Base-by-base conservation (phyloP, 2,113 vertebrate species). In the Mobula hypostoma region DNA sequence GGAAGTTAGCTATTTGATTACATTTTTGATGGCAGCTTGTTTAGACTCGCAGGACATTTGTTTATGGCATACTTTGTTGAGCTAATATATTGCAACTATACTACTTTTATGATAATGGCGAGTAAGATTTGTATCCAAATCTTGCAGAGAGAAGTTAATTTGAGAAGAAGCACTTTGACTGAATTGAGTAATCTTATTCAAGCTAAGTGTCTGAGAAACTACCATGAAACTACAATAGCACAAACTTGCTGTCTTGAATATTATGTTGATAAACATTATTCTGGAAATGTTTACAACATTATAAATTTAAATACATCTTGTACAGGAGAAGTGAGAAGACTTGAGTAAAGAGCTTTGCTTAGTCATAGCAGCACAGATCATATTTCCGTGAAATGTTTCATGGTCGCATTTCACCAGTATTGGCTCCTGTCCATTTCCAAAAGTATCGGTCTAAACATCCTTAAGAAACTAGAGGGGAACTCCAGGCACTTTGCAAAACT, bases 401-500 rank as follows among this genome's bases (percentile, higher is more conserved):
- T 32, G 12, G 27, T 72, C 17, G 2, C 8, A 91, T 91, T 92
- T 92, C 32, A 92, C 61, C 21, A 70, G 66, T 92, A 11, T 92
- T 92, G 88, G 66, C 66, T 40, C 36, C 68, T 24, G 90, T 68
- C 90, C 90, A 92, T 24, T 21, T 92, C 19, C 66, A 48, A 92
- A 68, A 5, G 58, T 15, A 72, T 92, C 17, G 40, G 24, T 88
- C 61, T 40, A 5, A 12, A 61, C 11, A 58, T 70, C 36, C 63
- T 9, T 1, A 15, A 88, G 27, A n/a, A 83, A 83, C 40, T 56
- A 83, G 80, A 83, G 21, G 48, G 21, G 29, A 88, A 21, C 29
- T n/a, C 24, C 29, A 56, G 27, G n/a, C 1, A 88, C 27, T 14
- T 87, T 88, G 56, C 56, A 63, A 63, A 88, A 63, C 58, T 61